Base-by-base conservation (phyloP, 2,888 invertebrate species). In the Erynnis tages region DNA sequence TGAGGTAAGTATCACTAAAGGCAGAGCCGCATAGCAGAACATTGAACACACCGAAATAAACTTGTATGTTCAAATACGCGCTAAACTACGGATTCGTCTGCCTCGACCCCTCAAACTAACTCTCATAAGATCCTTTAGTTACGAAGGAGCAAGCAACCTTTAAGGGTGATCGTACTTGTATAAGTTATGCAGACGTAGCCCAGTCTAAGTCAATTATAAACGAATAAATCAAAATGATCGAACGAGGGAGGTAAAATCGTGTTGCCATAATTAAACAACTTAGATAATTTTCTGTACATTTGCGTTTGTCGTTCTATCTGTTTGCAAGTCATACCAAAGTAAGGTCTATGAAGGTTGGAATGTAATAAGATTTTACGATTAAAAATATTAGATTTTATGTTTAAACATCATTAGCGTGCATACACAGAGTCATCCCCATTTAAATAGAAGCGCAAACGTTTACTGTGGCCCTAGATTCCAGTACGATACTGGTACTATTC, bases 181-280 rank as follows among this genome's bases (percentile, higher is more conserved):
- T n/a, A 32, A 16, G 19, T 29, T 13, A 29, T 34, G 25, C 32
- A 44, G 10, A 32, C 25, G 25, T 17, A 21, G 19, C 61, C 66
- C 52, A 56, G 76, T 81, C 77, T 63, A 62, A 75, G 74, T 79
- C 77, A 83, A 82, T 85, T 84, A 82, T 74, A 81, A 75, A 67
- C 63, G 74, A 76, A 83, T 83, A 78, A 77, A 80, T 83, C 81
- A 82, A 76, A 70, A 75, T 73, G 68, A 76, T 72, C 62, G 62
- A 76, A 63, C 68, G 63, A 37, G 34, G 41, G 34, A 34, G 27
- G 44, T 49, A 45, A 25, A 44, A 17, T 13, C 19, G 5, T 41
- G 48, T 49, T 32, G 25, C 11, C 10, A n/a, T 29, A 19, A 5
- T 11, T 27, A 13, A 17, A 10, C 11, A 27, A 17, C 10, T 34